Conservation (phyloP, 37 sponge, comb jelly and placozoan genomes). For the Tethya wilhelma region DNA sequence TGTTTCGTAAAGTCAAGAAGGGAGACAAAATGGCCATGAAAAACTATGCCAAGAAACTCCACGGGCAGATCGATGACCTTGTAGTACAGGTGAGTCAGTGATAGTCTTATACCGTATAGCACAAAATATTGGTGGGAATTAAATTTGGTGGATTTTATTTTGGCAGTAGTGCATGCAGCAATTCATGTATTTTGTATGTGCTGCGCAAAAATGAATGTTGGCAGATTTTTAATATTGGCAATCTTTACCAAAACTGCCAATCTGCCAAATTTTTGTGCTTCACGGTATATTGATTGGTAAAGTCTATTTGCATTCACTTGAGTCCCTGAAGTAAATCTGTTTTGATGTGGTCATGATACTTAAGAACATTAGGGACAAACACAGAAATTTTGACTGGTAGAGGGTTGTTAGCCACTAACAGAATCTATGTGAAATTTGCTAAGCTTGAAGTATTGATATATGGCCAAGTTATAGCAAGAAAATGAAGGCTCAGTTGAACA, state of each 20-base stretch:
- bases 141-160: background rate
- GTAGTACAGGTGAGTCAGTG: slow-evolving; percentile 80
- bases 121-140: background rate
- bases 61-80: slow-evolving; percentile 91
- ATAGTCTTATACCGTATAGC: background rate
- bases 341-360: too few species aligned
- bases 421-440: too few species aligned
- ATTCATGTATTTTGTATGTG: background rate
- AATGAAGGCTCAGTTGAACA: background rate
- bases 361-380: too few species aligned
- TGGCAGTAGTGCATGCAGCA: background rate
- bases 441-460: too few species aligned
- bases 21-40: slow-evolving; percentile 99
- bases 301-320: too few species aligned
- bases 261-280: background rate
- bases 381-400: too few species aligned
- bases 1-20: slow-evolving; percentile 95
- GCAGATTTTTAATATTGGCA: background rate
- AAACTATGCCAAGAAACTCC: slow-evolving; percentile 95
- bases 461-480: background rate
- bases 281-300: too few species aligned
- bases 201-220: background rate
- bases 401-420: too few species aligned
- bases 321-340: too few species aligned
- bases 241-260: background rate